Evolutionary conservation across 2,113 vertebrate genomes (phyloP).

Genomic region (Labrus mixtus): DNA sequence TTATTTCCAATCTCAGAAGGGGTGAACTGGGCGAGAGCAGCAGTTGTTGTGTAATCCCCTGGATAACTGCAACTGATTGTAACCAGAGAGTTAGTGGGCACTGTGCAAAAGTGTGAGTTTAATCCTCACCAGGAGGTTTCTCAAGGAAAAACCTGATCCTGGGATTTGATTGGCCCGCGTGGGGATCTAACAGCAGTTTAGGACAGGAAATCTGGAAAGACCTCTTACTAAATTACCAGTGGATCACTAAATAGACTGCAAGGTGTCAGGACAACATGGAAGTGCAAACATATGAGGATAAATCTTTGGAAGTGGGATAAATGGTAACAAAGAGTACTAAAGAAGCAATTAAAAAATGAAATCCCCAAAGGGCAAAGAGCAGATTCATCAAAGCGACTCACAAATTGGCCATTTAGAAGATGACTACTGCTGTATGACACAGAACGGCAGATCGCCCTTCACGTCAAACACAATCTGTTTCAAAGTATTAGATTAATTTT

Average conservation of each 20-base stretch:
- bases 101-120: slow-evolving; percentile 55
- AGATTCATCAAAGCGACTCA: slow-evolving; percentile 38
- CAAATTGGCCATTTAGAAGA: slow-evolving; percentile 47
- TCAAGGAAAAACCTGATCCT: slow-evolving; percentile 48
- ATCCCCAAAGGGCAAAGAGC: slow-evolving; percentile 14
- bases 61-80: slow-evolving; percentile 30
- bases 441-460: slow-evolving; percentile 42
- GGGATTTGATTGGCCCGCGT: slow-evolving; percentile 50
- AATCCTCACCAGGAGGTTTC: slow-evolving; percentile 60
- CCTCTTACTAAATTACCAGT: slow-evolving; percentile 29
- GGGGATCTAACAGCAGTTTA: slow-evolving; percentile 25
- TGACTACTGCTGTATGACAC: slow-evolving; percentile 19
- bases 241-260: slow-evolving; percentile 38
- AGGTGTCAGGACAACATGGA: slow-evolving; percentile 6
- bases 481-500: slow-evolving; percentile 32
- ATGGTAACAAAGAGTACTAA: slow-evolving; percentile 5
- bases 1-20: slow-evolving; percentile 57
- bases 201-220: slow-evolving; percentile 38
- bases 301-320: slow-evolving; percentile 14
- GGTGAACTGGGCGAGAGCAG: slow-evolving; percentile 43
- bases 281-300: slow-evolving; percentile 12
- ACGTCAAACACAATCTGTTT: slow-evolving; percentile 49
- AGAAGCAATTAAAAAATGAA: slow-evolving; percentile 33
- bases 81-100: slow-evolving; percentile 7
- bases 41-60: slow-evolving; percentile 58